These are phyloP conservation scores for Poecilia gillii DNA, from an alignment of 2,797 vertebrate species.

Conservation along the genomic window DNA sequence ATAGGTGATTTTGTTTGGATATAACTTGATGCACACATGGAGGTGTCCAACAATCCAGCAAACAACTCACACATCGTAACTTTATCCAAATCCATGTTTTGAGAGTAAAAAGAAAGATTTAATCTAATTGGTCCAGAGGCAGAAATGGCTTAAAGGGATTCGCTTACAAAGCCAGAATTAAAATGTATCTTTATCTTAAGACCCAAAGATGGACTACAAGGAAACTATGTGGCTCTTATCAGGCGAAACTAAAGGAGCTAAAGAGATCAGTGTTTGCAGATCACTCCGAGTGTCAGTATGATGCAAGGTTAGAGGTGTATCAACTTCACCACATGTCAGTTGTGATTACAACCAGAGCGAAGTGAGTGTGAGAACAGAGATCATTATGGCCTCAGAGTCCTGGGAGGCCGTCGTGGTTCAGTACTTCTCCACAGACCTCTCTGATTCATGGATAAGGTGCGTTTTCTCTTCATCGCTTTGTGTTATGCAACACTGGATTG, in stretches of 20 bases:
- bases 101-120: not conserved
- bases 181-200: not conserved
- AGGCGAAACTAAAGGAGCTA: conserved; percentile 3
- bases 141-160: not conserved
- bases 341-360: conserved; percentile 76
- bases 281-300: conserved; percentile 54
- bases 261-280: conserved; percentile 20
- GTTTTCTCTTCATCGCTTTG: conserved; percentile 50
- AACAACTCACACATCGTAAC: not conserved
- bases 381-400: conserved; percentile 77
- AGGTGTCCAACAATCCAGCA: not conserved
- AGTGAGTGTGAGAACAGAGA: conserved; percentile 73
- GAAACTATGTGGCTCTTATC: not conserved
- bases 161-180: not conserved
- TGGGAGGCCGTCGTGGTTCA: conserved; percentile 67
- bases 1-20: not conserved
- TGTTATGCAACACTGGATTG: conserved; percentile 37
- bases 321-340: conserved; percentile 69
- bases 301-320: conserved; percentile 67
- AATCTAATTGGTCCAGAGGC: not conserved
- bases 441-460: conserved; percentile 59
- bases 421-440: conserved; percentile 57
- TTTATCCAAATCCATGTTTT: not conserved
- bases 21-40: not conserved
- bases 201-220: conserved; percentile 3